Base-by-base conservation (phyloP, 2,888 invertebrate species). In the Apodemia mormo region DNA sequence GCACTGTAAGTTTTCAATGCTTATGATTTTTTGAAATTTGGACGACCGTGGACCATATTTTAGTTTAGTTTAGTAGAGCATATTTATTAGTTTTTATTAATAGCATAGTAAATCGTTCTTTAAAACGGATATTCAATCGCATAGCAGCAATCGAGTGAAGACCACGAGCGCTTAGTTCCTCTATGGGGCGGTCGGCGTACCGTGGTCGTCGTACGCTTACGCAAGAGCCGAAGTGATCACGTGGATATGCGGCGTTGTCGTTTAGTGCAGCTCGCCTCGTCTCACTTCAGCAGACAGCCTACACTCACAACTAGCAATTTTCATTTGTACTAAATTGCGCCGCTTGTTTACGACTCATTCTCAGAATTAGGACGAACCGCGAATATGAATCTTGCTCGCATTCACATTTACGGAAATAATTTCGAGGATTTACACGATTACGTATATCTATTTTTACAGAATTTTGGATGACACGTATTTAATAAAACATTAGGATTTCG, bases 181-280 rank as follows among this genome's bases (percentile, higher is more conserved):
- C 69, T 43, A 68, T 77, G 77, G 76, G 80, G 76, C 80, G 80
- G 74, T 76, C 72, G 76, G 80, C 82, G 82, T 82, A 79, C 79
- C 80, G 88, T 87, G 85, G 85, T 87, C 83, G 86, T 85, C 85
- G 88, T 83, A 87, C 85, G 86, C 90, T 92, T 92, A 92, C 93
- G 92, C 91, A 92, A 92, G 90, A 89, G 83, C 85, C 88, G 87
- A 86, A 86, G 83, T 83, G 81, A 85, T 92, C 91, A 92, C 92
- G 90, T 92, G 90, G 89, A 83, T 83, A 80, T 74, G 92, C 90
- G 84, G 82, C 85, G 92, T 92, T 92, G 92, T 91, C 92, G 83
- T 80, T 83, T 82, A 80, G 89, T 79, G 77, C 81, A 74, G 76
- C 75, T 82, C 76, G 76, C 75, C 74, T 79, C 82, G 81, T 92